phyloP scores from a whole-genome alignment of 2,797 vertebrate species.

The Notamacropus eugenii region DNA sequence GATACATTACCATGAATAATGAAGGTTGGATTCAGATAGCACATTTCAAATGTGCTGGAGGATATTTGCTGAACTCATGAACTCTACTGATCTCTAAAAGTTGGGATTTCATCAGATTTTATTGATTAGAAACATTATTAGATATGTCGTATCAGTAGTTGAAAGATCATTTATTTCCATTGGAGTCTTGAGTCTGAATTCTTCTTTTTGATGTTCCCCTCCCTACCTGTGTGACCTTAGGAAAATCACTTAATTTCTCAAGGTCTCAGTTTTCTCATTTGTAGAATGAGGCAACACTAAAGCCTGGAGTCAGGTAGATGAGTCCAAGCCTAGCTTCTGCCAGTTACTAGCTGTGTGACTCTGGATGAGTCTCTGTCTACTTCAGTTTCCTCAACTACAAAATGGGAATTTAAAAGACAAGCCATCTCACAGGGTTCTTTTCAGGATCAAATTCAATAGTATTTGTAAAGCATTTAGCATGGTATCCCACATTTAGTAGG shows the following conservation, averaged over 20 bases:
- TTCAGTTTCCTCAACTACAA: not conserved
- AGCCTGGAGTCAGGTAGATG: not conserved
- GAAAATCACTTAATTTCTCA: not conserved
- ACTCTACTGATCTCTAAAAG: not conserved
- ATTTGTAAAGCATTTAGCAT: not conserved
- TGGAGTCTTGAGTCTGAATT: not conserved
- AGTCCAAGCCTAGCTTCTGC: not conserved
- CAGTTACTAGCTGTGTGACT: not conserved
- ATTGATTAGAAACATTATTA: not conserved
- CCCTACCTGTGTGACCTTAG: not conserved
- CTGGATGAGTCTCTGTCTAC: not conserved
- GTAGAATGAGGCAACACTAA: not conserved
- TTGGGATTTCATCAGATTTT: not conserved
- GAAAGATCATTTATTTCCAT: not conserved
- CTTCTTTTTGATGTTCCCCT: not conserved
- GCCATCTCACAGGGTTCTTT: not conserved
- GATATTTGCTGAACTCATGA: conserved; percentile 32
- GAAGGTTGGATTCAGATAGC: conserved; percentile 32
- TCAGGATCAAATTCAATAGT: not conserved
- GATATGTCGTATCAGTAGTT: not conserved
- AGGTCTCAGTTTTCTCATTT: not conserved
- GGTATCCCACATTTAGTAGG: not conserved
- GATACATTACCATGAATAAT: conserved; percentile 5
- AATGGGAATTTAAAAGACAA: not conserved
- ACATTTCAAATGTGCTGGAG: not conserved